Conservation (phyloP, 2,888 invertebrate species). For the Tetranychus piercei region DNA sequence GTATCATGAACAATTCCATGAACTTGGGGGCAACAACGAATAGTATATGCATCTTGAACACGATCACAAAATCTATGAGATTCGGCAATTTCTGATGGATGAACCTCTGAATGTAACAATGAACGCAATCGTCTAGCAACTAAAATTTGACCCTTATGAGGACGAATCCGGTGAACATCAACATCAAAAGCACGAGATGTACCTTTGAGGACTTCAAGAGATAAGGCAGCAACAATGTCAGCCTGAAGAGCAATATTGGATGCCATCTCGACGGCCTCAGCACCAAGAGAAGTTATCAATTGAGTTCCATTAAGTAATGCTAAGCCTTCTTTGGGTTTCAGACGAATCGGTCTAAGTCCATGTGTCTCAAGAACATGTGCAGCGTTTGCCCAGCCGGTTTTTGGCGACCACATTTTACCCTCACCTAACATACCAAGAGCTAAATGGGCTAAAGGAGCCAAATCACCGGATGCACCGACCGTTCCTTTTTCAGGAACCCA, state of each 20-base stretch:
- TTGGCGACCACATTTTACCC: conserved; percentile 48
- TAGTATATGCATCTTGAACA: conserved; percentile 49
- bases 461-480: conserved; percentile 48
- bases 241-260: conserved; percentile 43
- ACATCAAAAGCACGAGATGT: conserved; percentile 44
- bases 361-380: conserved; percentile 42
- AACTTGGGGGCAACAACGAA: conserved; percentile 47
- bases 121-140: conserved; percentile 43
- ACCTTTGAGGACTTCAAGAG: conserved; percentile 47
- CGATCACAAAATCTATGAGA: conserved; percentile 45
- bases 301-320: conserved; percentile 50
- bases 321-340: conserved; percentile 46
- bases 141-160: conserved; percentile 44
- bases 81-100: conserved; percentile 47
- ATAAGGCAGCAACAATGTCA: conserved; percentile 45
- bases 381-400: conserved; percentile 45
- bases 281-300: conserved; percentile 45
- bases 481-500: conserved; percentile 50
- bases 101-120: conserved; percentile 43
- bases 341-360: conserved; percentile 39
- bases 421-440: conserved; percentile 48
- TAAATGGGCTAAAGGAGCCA: conserved; percentile 46
- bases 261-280: conserved; percentile 44
- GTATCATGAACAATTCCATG: conserved; percentile 49
- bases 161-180: conserved; percentile 45